Evolutionary conservation across 2,888 invertebrate genomes (phyloP).

Genomic region (Odontothrips loti): DNA sequence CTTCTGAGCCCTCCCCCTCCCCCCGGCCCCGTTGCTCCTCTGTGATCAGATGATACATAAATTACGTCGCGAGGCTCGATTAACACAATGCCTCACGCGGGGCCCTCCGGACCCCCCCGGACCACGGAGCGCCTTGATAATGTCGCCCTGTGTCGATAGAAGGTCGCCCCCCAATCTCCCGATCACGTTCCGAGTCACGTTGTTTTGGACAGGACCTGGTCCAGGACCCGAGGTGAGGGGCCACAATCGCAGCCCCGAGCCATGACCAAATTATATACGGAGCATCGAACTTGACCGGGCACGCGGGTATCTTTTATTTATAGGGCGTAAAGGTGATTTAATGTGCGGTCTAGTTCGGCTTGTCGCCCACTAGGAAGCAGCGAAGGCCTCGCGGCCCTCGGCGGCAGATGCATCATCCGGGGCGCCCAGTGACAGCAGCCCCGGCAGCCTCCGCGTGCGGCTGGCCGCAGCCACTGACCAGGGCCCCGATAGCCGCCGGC

Average conservation of each 20-base stretch:
- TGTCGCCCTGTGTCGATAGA: slow-evolving; percentile 21
- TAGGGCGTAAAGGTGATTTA: slow-evolving; percentile 26
- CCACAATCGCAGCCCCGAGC: slow-evolving; percentile 18
- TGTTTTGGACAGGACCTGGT: slow-evolving; percentile 8
- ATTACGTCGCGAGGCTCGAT: slow-evolving; percentile 13
- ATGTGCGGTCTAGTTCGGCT: slow-evolving; percentile 22
- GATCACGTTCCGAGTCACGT: slow-evolving; percentile 9
- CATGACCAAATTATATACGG: slow-evolving; percentile 14
- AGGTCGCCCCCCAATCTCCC: slow-evolving; percentile 12
- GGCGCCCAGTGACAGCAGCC: background rate
- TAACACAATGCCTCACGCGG: slow-evolving; percentile 20
- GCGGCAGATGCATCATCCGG: background rate
- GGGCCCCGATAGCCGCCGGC: background rate
- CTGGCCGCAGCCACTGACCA: background rate
- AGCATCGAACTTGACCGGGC: background rate
- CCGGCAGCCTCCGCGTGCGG: no score
- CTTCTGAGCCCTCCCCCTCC: background rate
- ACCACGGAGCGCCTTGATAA: slow-evolving; percentile 4
- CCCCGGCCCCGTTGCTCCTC: background rate
- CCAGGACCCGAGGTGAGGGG: background rate
- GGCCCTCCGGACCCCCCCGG: background rate
- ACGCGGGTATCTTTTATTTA: slow-evolving; percentile 9
- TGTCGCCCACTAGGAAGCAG: slow-evolving; percentile 1
- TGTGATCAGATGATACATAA: slow-evolving; percentile 22
- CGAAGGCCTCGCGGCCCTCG: background rate